phyloP scores from a whole-genome alignment of 2,888 invertebrate species.

The Synanthedon andrenaeformis region DNA sequence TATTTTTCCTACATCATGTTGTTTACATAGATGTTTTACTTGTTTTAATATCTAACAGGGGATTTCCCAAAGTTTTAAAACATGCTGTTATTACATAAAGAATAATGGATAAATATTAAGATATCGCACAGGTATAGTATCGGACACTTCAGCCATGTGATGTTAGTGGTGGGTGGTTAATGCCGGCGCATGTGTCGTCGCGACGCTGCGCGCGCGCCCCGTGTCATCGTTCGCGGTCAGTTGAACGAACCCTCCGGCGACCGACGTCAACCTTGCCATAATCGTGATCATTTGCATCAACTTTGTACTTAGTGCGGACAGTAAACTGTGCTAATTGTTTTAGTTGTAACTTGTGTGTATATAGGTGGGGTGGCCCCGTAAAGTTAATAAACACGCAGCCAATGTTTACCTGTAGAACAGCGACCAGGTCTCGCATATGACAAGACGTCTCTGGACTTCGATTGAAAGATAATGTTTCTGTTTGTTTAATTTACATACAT shows the following conservation, averaged over 20 bases:
- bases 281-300: constrained; percentile 68
- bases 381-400: constrained; percentile 3
- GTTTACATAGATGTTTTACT: too few species aligned
- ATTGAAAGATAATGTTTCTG: too few species aligned
- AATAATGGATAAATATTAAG: neutral
- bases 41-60: constrained; percentile 5
- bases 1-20: neutral
- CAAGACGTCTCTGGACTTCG: too few species aligned
- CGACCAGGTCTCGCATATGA: too few species aligned
- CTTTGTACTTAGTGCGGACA: constrained; percentile 49
- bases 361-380: constrained; percentile 13
- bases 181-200: constrained; percentile 29
- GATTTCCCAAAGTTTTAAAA: neutral
- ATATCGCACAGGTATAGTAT: constrained; percentile 2
- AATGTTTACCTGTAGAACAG: too few species aligned
- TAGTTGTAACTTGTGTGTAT: neutral
- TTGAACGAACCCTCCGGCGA: constrained; percentile 65
- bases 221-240: constrained; percentile 70
- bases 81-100: neutral
- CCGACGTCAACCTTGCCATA: constrained; percentile 69
- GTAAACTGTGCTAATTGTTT: constrained; percentile 47
- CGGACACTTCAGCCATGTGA: constrained; percentile 1
- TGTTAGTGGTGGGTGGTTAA: constrained; percentile 15
- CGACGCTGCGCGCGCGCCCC: constrained; percentile 53
- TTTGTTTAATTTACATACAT: too few species aligned